Percentiles rank a stretch among this genome's conserved stretches.
Evolutionary conservation across 2,113 vertebrate species (phyloP).

Genomic region (Mesocricetus auratus): DNA sequence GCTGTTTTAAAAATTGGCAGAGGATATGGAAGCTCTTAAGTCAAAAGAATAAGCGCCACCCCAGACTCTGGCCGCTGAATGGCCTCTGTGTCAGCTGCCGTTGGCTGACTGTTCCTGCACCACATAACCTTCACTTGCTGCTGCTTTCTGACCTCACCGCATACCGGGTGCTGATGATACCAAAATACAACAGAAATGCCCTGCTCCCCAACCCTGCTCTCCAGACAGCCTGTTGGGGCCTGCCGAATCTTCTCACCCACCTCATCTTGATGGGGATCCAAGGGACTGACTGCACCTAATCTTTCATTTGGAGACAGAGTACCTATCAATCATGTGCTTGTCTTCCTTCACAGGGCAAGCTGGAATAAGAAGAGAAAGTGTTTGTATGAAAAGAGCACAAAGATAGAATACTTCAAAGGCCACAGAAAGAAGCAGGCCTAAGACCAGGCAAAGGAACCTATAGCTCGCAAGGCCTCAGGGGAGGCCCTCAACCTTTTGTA

Average conservation of each 20-base stretch:
- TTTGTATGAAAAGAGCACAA: background rate
- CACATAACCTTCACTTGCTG: background rate
- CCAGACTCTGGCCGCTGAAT: background rate
- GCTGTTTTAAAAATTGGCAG: constrained; percentile 27
- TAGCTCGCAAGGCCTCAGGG: background rate
- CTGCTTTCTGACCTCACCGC: background rate
- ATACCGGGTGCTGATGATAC: background rate
- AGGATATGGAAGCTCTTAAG: background rate
- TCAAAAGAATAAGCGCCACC: background rate
- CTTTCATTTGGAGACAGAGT: background rate
- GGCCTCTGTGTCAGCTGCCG: background rate
- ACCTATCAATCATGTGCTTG: background rate
- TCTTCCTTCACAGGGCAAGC: background rate
- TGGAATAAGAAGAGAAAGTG: background rate
- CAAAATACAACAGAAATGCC: background rate
- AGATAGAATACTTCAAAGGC: background rate
- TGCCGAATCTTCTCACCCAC: background rate
- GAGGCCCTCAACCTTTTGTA: background rate
- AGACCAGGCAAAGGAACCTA: background rate
- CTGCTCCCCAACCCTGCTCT: background rate
- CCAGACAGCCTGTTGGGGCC: background rate
- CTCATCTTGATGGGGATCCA: background rate
- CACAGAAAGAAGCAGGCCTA: background rate
- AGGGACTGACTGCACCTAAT: background rate
- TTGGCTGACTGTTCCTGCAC: background rate